A percentile compares a stretch with the other conserved stretches of the same genome.
These are phyloP conservation scores for Phrynocephalus versicolor DNA, from an alignment of 2,113 vertebrate species.

Conservation along the genomic window DNA sequence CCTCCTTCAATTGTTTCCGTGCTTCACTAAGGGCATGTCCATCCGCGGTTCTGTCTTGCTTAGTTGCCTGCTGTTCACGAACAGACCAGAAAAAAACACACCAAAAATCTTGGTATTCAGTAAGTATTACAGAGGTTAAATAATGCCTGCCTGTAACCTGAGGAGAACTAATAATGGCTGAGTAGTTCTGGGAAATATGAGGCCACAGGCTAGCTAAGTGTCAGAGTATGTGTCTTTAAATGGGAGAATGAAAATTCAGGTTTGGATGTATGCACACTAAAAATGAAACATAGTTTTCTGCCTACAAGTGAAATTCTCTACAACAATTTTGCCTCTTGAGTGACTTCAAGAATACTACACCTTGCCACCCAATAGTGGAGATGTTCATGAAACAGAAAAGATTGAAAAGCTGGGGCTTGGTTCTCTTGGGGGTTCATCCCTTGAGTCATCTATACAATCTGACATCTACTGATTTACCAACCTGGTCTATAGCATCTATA, in stretches of 20 bases:
- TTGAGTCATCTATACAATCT: neutral
- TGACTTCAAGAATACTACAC: neutral
- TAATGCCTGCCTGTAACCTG: neutral
- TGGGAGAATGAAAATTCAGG: neutral
- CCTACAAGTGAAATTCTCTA: neutral
- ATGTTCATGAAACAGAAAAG: neutral
- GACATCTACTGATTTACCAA: no score
- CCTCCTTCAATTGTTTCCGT: slow-evolving; percentile 95
- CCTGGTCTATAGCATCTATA: no score
- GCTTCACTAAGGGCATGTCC: slow-evolving; percentile 87
- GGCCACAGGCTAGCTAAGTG: neutral
- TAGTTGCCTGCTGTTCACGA: slow-evolving; percentile 68
- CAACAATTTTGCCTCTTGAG: neutral
- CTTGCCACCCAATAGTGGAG: neutral
- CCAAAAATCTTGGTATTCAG: neutral
- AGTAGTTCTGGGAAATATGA: neutral
- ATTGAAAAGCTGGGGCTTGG: neutral
- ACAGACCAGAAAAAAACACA: neutral
- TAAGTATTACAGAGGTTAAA: neutral
- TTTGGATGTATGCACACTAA: neutral
- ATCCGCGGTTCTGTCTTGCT: slow-evolving; percentile 82
- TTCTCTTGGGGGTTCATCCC: neutral
- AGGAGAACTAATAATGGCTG: neutral
- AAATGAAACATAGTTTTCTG: neutral
- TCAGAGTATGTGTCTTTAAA: neutral